These are phyloP conservation scores for Lepidurus couesii DNA, from an alignment of 1,140 invertebrate genomes.

Conservation along the genomic window DNA sequence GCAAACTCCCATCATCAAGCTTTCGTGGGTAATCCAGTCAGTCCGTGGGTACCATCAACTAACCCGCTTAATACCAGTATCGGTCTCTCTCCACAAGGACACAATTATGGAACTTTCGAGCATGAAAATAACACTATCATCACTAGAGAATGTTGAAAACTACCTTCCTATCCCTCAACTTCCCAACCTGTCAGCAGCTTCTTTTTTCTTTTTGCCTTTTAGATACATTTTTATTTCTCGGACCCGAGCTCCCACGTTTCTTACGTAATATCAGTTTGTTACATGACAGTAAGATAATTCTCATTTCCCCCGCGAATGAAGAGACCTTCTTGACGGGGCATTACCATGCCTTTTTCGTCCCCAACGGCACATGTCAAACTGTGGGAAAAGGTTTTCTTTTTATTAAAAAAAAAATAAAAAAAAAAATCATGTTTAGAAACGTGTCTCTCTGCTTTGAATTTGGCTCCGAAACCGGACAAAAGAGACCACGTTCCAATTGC, in stretches of 20 bases:
- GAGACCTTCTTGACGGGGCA: neutral
- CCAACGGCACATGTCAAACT: conserved; percentile 3
- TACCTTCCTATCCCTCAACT: too few relatives aligned
- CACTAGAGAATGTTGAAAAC: too few relatives aligned
- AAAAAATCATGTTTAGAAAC: too few relatives aligned
- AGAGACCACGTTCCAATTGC: conserved; percentile 4
- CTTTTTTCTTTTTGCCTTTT: too few relatives aligned
- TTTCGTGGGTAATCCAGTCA: neutral
- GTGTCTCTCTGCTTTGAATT: too few relatives aligned
- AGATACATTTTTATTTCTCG: too few relatives aligned
- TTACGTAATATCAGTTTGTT: conserved; percentile 1
- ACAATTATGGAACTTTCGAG: neutral
- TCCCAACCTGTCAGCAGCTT: too few relatives aligned
- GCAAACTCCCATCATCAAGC: neutral
- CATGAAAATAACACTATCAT: neutral
- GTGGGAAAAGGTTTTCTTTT: neutral
- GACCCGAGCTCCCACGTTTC: neutral
- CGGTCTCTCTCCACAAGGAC: neutral
- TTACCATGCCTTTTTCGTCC: conserved; percentile 18
- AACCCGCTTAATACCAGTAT: neutral
- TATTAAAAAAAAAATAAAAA: too few relatives aligned
- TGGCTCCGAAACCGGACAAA: neutral
- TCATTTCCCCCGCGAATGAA: neutral
- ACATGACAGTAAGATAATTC: neutral
- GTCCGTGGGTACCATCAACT: neutral